Evolutionary conservation across 2,888 invertebrate species (phyloP), one percentile per base, ranked within the genome.

Genomic region (Nasonia oneida): DNA sequence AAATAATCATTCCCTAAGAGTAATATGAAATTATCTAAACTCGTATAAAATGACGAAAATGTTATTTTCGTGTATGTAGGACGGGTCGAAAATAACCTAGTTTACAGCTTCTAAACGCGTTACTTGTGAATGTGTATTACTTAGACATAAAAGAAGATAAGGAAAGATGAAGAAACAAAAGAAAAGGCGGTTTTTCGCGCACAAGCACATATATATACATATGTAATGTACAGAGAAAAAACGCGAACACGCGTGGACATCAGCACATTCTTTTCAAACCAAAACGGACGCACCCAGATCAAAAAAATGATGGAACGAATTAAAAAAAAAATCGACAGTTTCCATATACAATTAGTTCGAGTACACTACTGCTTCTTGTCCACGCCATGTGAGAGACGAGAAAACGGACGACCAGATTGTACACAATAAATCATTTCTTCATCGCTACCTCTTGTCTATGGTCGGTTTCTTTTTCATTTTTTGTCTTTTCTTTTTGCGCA

Each of bases 1-100:
- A 91, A 91, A 90, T 90, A 90, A 90, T 87, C 89, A 90, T 79
- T 77, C 37, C 64, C 61, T 92, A 92, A 90, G 91, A 90, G 89
- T 91, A 91, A 90, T 29, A 29, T 89, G 85, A 85, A 88, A 89
- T 87, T 86, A 85, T 90, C 90, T 90, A 90, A 90, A 91, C 89
- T 91, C 87, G 91, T 92, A 92, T 91, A 92, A 92, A 91, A 90
- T 76, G 87, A 87, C 89, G 87, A 89, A 88, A 89, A 88, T 75
- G 79, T 67, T 83, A 15, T 67, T 71, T 83, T 80, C 83, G 78
- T 74, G 33, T 67, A 42, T 77, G 47, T 53, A 86, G 88, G 87
- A 88, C 88, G 88, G 88, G 88, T 84, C 78, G 29, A 85, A 83
- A 86, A 39, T 85, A 87, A 83, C 61, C 77, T 85, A 82, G 53